Evolutionary conservation across 2,888 invertebrate species (phyloP).

Genomic region (Papilio demoleus): DNA sequence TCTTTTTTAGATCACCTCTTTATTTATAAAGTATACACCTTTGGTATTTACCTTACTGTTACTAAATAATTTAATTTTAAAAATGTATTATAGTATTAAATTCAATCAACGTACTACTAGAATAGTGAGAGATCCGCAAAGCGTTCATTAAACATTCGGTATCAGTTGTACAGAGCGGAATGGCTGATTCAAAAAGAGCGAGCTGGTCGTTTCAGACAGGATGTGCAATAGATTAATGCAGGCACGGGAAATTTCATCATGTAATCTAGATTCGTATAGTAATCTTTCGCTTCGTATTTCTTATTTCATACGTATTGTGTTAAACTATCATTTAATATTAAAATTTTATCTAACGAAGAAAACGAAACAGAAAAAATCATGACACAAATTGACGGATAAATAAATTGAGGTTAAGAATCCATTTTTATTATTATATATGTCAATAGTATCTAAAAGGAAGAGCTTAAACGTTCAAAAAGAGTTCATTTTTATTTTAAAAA

Average conservation of each 20-base stretch:
- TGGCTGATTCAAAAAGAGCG: neutral
- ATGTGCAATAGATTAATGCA: slow-evolving; percentile 26
- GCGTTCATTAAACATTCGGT: slow-evolving; percentile 25
- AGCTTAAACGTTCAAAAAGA: neutral
- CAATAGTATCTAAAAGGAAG: neutral
- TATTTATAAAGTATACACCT: too few relatives aligned
- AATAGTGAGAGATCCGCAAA: neutral
- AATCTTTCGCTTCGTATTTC: neutral
- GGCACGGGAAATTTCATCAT: slow-evolving; percentile 5
- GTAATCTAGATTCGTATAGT: neutral
- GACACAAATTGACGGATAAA: too few relatives aligned
- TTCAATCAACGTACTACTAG: neutral
- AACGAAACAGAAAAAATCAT: too few relatives aligned
- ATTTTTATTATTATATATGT: neutral
- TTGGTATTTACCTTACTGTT: too few relatives aligned
- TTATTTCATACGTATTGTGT: neutral
- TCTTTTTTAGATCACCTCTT: too few relatives aligned
- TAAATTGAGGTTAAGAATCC: neutral
- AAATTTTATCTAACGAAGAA: too few relatives aligned
- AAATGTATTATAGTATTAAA: neutral
- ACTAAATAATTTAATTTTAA: too few relatives aligned
- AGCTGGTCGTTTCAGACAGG: neutral
- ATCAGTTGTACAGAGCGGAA: slow-evolving; percentile 11
- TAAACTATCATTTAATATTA: too few relatives aligned
- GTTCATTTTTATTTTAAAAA: too few relatives aligned